A percentile compares a stretch with the other conserved stretches of the same genome.
phyloP scores from a whole-genome alignment of 2,797 vertebrate genomes.

The Notoglanidium macrostoma region DNA sequence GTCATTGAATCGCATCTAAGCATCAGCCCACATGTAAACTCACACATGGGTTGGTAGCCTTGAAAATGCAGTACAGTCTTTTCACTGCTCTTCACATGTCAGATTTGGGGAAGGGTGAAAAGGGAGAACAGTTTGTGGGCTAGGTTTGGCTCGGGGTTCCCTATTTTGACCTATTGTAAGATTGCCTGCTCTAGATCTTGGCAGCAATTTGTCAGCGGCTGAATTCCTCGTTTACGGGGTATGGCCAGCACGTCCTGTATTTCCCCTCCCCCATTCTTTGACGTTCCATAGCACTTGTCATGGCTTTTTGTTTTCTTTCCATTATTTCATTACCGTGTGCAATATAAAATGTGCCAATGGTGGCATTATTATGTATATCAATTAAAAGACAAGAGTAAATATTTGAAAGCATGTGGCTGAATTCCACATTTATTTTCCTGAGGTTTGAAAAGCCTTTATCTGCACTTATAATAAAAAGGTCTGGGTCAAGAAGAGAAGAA shows the following conservation, averaged over 20 bases:
- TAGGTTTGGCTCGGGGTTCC: slow-evolving; percentile 50
- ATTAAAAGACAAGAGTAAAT: slow-evolving; percentile 83
- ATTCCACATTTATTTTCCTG: slow-evolving; percentile 80
- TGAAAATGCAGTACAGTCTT: slow-evolving; percentile 70
- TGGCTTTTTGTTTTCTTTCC: slow-evolving; percentile 64
- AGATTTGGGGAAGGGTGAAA: slow-evolving; percentile 59
- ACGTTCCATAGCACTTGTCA: slow-evolving; percentile 79
- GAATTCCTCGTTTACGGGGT: slow-evolving; percentile 69
- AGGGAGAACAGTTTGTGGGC: slow-evolving; percentile 62
- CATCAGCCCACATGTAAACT: slow-evolving; percentile 81
- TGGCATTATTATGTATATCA: slow-evolving; percentile 84
- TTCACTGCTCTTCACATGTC: slow-evolving; percentile 61
- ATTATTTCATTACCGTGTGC: slow-evolving; percentile 85
- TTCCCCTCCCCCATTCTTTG: slow-evolving; percentile 49
- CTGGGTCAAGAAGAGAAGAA: slow-evolving; percentile 66
- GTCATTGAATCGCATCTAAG: slow-evolving; percentile 73
- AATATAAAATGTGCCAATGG: slow-evolving; percentile 85
- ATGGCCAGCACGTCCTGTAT: slow-evolving; percentile 71
- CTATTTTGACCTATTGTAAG: slow-evolving; percentile 49
- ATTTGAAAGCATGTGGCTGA: slow-evolving; percentile 84
- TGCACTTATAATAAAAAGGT: slow-evolving; percentile 71
- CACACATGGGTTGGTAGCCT: slow-evolving; percentile 76
- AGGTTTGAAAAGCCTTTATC: slow-evolving; percentile 76
- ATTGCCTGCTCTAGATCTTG: slow-evolving; percentile 64
- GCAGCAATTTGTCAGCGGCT: slow-evolving; percentile 73